These are phyloP conservation scores for Hemaris fuciformis DNA, from an alignment of 2,888 invertebrate species.

Conservation along the genomic window DNA sequence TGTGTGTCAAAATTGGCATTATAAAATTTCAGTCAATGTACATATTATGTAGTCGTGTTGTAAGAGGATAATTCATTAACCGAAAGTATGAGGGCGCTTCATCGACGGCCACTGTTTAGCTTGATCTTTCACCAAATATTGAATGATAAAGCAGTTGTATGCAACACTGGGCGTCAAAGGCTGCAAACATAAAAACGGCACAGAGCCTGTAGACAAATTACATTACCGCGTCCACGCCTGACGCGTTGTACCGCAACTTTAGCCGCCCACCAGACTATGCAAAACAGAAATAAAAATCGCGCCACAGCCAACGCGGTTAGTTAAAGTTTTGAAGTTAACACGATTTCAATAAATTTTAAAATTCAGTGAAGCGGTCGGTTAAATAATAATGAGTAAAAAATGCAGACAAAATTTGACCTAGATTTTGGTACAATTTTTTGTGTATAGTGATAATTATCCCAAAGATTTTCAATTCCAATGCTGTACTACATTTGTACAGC, in stretches of 20 bases:
- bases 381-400: background rate
- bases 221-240: background rate
- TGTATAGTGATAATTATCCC: too few relatives aligned
- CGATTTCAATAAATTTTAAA: background rate
- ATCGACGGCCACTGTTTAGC: too few relatives aligned
- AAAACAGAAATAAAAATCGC: background rate
- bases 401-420: too few relatives aligned
- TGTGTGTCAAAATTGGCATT: too few relatives aligned
- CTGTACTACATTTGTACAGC: too few relatives aligned
- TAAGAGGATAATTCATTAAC: too few relatives aligned
- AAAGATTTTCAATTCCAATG: too few relatives aligned
- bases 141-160: background rate
- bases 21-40: too few relatives aligned
- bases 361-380: background rate
- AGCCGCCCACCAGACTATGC: background rate
- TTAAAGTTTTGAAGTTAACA: background rate
- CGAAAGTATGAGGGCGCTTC: too few relatives aligned
- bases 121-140: too few relatives aligned
- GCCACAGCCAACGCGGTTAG: background rate
- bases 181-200: background rate
- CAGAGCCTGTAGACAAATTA: conserved; percentile 2
- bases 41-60: too few relatives aligned
- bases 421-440: too few relatives aligned
- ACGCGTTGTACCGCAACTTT: background rate
- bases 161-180: background rate